Evolutionary conservation across 2,797 vertebrate species (phyloP), one percentile per base, ranked within the genome.

Genomic region (Odontamblyopus rebecca): DNA sequence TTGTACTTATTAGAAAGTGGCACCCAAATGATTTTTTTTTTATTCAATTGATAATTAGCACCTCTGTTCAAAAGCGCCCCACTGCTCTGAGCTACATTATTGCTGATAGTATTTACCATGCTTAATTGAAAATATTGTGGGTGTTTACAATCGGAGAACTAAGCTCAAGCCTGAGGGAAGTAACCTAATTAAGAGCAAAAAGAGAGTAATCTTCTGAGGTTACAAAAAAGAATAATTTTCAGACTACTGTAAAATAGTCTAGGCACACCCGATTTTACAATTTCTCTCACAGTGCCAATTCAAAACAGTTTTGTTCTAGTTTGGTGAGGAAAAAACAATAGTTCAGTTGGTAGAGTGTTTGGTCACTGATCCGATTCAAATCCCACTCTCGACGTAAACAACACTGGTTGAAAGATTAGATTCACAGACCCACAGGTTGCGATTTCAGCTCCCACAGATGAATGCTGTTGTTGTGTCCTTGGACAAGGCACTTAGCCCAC

Each of bases 61-160:
- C 19, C 23, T 26, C 30, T 61, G 7, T 69, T 54, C 15, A 30
- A 23, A 32, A 70, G n/a, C 6, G 16, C 30, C 26, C 61, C 48
- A 66, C 6, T 41, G 16, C 61, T 51, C 53, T n/a, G 19, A 67
- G 26, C 9, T 35, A 23, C 44, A 6, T 68, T 66, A 71, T 78
- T 78, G 66, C 61, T 5, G 78, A 75, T 18, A 0, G 68, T 57
- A 18, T 65, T 66, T 35, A 57, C 32, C 41, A 62, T 35, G 60
- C 29, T 66, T 79, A 66, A 66, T 66, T 66, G 29, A 65, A 44
- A 72, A 63, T 63, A 57, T 67, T 65, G 26, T 73, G 68, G 59
- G 68, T 68, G 73, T 41, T 66, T 60, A 41, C 56, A 48, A 27
- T 15, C 23, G 12, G 38, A 65, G 38, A 65, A 48, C 41, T 4